Evolutionary conservation across 2,888 invertebrate species (phyloP).

Genomic region (Epinotia bilunana): DNA sequence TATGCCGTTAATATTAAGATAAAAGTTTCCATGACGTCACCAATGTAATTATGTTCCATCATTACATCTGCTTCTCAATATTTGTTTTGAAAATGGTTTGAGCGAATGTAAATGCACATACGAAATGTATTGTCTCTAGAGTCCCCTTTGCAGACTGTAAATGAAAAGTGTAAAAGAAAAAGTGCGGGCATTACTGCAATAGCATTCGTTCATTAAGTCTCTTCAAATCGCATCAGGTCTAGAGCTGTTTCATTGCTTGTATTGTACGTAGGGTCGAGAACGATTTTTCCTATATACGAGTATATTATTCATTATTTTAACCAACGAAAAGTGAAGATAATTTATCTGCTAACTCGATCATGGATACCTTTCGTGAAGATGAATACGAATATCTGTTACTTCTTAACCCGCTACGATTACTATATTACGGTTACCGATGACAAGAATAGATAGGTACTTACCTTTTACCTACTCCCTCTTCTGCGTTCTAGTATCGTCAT

Average conservation of each 20-base stretch:
- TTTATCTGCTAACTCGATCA: not conserved
- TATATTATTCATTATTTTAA: not conserved
- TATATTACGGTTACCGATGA: not conserved
- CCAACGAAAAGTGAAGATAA: not conserved
- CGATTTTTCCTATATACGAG: not conserved
- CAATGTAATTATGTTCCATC: conserved; percentile 17
- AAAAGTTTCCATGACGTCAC: not conserved
- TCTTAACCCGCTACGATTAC: not conserved
- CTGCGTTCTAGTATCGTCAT: conserved; percentile 47
- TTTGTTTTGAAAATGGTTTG: conserved; percentile 18
- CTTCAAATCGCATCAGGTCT: conserved; percentile 24
- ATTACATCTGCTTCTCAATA: not conserved
- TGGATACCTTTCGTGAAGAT: not conserved
- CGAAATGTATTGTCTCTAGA: conserved; percentile 27
- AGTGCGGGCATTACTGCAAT: conserved; percentile 12
- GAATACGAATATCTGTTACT: not conserved
- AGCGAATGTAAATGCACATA: not conserved
- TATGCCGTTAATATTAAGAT: not conserved
- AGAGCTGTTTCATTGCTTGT: conserved; percentile 2
- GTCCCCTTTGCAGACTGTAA: conserved; percentile 15
- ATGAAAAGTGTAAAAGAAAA: conserved; percentile 39
- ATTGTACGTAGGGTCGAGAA: not conserved
- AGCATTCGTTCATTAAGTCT: conserved; percentile 37
- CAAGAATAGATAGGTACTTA: not conserved
- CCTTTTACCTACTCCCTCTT: not conserved